Base-by-base conservation (phyloP, 2,113 vertebrate genomes). In the Hiodon alosoides region DNA sequence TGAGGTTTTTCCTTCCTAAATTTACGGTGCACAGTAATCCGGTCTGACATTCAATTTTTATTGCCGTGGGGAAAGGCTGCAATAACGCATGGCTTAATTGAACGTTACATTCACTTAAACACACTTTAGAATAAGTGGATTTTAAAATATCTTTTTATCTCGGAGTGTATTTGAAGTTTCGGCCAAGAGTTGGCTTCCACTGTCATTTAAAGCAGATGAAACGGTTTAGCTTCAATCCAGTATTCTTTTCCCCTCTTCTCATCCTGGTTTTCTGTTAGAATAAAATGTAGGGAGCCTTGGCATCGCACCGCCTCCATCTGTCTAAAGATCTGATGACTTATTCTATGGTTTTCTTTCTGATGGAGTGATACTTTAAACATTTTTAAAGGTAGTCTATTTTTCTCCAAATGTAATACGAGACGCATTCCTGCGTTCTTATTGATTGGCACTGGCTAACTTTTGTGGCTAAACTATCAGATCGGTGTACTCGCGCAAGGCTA, bases 121-220 rank as follows among this genome's bases (percentile, higher is more conserved):
- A 83, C 83, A 86, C 86, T 86, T 77, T 72, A 82, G 81, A 75
- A 73, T 81, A 83, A 85, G 81, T 86, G 80, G 73, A 85, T 81
- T 82, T 82, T 55, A 78, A 80, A 82, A 82, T 75, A 78, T 84
- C 70, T 10, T 71, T 87, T 84, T 77, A 86, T 87, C 80, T 83
- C 70, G 68, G 62, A 67, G 76, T 14, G 77, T 76, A 80, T 86
- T 86, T 88, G 79, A 87, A 85, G 81, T 77, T 51, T 54, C 71
- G 83, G 86, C 83, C 84, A 85, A 82, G 77, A 13, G 71, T 66
- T 82, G 80, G 71, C 81, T 84, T 84, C 78, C 71, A 69, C 77
- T 84, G 85, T 86, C 84, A 81, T 77, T 69, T 79, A 79, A 78
- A 83, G 78, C 87, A 89, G 86, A 90, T 87, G 83, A 81, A 86